Evolutionary conservation across 1,140 invertebrate genomes (phyloP).

Genomic region (Hestina assimilis): DNA sequence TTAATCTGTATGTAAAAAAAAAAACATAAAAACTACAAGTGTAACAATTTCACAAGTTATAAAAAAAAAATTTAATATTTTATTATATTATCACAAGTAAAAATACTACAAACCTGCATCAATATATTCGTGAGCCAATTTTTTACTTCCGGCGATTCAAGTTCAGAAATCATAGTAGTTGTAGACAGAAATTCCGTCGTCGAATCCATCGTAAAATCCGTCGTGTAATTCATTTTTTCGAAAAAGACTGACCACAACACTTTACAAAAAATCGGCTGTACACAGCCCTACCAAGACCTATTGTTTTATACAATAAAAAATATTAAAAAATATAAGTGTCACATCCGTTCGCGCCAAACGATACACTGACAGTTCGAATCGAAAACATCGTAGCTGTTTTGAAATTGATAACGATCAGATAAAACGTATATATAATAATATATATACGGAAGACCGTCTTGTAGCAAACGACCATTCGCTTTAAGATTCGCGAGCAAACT

Average conservation of each 20-base stretch:
- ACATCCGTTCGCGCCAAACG: conserved; percentile 30
- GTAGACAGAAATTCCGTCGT: conserved; percentile 27
- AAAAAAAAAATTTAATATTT: too few species aligned
- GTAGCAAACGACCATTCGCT: conserved; percentile 30
- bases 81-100: too few species aligned
- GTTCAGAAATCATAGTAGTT: conserved; percentile 30
- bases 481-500: conserved; percentile 28
- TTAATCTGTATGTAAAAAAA: too few species aligned
- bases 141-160: conserved; percentile 35
- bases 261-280: conserved; percentile 21
- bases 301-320: too few species aligned
- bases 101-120: conserved; percentile 48
- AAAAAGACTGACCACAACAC: neutral
- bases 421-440: conserved; percentile 49
- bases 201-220: conserved; percentile 40
- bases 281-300: too few species aligned
- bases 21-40: too few species aligned
- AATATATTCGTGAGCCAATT: conserved; percentile 49
- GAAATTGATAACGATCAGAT: conserved; percentile 35
- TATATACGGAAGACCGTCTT: too few species aligned
- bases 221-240: conserved; percentile 56
- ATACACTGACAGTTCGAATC: conserved; percentile 13
- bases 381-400: conserved; percentile 5
- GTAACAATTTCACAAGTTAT: too few species aligned
- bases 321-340: conserved; percentile 10